Evolutionary conservation across 1,140 invertebrate genomes (phyloP), one percentile per base, ranked within the genome.

Genomic region (Apolygus lucorum): DNA sequence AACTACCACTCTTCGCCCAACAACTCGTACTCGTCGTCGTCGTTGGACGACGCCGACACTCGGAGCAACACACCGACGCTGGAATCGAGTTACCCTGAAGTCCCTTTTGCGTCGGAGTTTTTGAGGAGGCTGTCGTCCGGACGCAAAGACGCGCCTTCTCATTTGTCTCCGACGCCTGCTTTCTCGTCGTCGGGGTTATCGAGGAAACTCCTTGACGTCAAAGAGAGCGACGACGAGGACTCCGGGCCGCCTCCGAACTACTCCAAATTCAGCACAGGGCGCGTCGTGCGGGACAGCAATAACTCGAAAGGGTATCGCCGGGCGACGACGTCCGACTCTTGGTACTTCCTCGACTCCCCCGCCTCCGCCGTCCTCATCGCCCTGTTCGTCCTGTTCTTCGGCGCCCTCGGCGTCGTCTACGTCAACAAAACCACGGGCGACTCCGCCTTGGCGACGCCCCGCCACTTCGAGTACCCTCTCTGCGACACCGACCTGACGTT

Each of bases 211-310:
- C 27, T 69, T 1, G 71, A 72, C 69, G 70, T 73, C 24, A 73
- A 74, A 66, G 74, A 74, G 68, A 74, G 71, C 64, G 74, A 73
- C 66, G 74, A 73, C 69, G 72, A 74, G 70, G 72, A 72, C 63
- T 22, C 52, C 34, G 25, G 25, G 4, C 49, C 72, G 64, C n/a
- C 66, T n/a, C 69, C 29, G 17, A 34, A 64, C 11, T 72, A 72
- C 63, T 22, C 69, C 17, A 70, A 68, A 63, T 68, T 68, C 27
- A 67, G 52, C 21, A 22, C 52, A 67, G 64, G 70, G 70, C 71
- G 63, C 4, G 22, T 21, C 4, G 2, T 4, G 11, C 8, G 22
- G 22, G 54, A 59, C 4, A 11, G 8, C 8, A 8, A 8, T 8
- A 22, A 4, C 54, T 8, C 13, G 11, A 59, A 59, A 22, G 22